These are phyloP conservation scores for Phymatocera aterrima DNA, from an alignment of 2,888 invertebrate species.

Conservation along the genomic window DNA sequence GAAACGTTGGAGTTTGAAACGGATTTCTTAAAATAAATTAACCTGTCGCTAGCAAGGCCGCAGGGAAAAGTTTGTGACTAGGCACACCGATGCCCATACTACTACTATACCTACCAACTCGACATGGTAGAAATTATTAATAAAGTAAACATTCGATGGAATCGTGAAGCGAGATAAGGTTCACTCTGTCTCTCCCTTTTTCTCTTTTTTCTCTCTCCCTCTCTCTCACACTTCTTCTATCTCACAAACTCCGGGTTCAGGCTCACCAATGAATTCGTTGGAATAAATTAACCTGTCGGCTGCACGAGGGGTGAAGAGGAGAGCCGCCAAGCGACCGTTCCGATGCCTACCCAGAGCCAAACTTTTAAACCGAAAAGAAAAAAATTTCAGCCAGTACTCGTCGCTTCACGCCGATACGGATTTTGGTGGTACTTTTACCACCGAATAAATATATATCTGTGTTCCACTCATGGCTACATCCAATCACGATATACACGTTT, in stretches of 20 bases:
- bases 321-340: background rate
- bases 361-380: background rate
- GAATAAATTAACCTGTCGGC: slow-evolving; percentile 18
- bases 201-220: background rate
- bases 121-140: background rate
- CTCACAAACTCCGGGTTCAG: background rate
- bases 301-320: background rate
- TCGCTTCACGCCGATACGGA: background rate
- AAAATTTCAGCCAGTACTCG: background rate
- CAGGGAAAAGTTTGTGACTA: background rate
- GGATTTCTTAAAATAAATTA: slow-evolving; percentile 26
- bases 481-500: slow-evolving; percentile 4
- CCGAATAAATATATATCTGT: slow-evolving; percentile 12
- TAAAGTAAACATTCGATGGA: slow-evolving; percentile 20
- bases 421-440: slow-evolving; percentile 2
- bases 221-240: background rate
- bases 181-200: background rate
- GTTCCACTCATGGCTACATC: slow-evolving; percentile 25
- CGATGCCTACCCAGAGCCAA: background rate
- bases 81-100: background rate
- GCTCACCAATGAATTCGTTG: slow-evolving; percentile 1
- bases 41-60: slow-evolving; percentile 30
- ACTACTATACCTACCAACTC: background rate
- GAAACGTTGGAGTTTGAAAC: background rate
- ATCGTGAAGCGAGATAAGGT: background rate